A percentile compares a stretch with the other conserved stretches of the same genome.
phyloP scores from a whole-genome alignment of 2,113 vertebrate genomes.

The Salminus brasiliensis region DNA sequence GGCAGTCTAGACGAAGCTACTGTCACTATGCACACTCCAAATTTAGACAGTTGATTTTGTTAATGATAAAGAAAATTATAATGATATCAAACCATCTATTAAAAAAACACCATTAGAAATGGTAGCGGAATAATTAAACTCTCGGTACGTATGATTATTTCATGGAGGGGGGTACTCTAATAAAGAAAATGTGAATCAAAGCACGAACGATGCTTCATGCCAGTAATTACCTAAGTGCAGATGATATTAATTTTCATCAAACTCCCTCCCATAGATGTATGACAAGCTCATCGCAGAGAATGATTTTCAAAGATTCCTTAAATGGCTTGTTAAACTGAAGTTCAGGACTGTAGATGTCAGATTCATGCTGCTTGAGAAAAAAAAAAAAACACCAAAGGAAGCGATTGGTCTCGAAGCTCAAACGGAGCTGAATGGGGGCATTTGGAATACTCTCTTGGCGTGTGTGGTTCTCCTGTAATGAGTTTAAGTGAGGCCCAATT shows the following conservation, averaged over 20 bases:
- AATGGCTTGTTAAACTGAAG: constrained; percentile 70
- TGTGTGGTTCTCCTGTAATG: constrained; percentile 75
- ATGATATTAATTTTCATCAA: constrained; percentile 60
- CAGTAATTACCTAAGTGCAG: constrained; percentile 61
- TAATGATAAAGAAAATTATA: constrained; percentile 80
- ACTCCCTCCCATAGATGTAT: constrained; percentile 56
- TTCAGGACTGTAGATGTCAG: constrained; percentile 60
- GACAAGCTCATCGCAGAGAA: constrained; percentile 65
- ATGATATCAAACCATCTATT: constrained; percentile 61
- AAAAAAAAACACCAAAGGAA: constrained; percentile 66
- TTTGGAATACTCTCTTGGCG: constrained; percentile 71
- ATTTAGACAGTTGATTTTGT: constrained; percentile 87
- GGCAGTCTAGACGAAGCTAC: constrained; percentile 83
- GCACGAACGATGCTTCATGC: constrained; percentile 32
- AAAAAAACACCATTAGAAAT: background rate
- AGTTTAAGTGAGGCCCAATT: constrained; percentile 79
- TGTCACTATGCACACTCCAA: constrained; percentile 84
- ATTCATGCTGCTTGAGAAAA: constrained; percentile 63
- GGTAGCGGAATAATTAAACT: background rate
- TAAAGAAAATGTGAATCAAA: constrained; percentile 25
- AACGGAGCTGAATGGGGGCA: constrained; percentile 71
- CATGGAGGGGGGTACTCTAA: constrained; percentile 36
- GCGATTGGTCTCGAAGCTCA: constrained; percentile 69
- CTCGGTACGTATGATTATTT: constrained; percentile 27
- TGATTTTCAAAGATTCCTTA: constrained; percentile 65